Percentiles rank a stretch among this genome's conserved stretches.
Evolutionary conservation across 2,797 vertebrate genomes (phyloP).

Genomic region (Sebastes hubbsi): DNA sequence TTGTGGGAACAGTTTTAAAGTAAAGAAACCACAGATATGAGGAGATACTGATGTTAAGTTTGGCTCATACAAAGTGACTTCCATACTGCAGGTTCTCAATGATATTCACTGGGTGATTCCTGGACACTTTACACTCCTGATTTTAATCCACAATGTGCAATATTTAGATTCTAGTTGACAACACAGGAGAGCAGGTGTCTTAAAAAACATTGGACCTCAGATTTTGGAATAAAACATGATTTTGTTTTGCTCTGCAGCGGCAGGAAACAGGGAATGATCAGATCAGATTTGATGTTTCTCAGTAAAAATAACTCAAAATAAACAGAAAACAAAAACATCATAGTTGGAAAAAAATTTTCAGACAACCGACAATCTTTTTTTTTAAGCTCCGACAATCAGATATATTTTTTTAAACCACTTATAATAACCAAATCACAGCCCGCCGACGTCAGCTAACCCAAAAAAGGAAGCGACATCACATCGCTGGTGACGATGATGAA

Average conservation of each 20-base stretch:
- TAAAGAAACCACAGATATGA: not conserved
- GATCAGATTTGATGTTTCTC: not conserved
- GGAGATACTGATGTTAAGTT: not conserved
- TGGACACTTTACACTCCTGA: not conserved
- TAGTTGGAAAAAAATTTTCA: not conserved
- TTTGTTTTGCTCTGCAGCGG: not conserved
- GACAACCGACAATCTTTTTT: not conserved
- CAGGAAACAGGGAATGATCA: not conserved
- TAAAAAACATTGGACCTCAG: not conserved
- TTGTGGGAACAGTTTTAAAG: not conserved
- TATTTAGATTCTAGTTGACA: not conserved
- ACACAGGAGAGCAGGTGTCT: not conserved
- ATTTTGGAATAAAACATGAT: not conserved
- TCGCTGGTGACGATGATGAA: not conserved
- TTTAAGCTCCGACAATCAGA: not conserved
- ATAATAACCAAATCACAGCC: slow-evolving; percentile 26
- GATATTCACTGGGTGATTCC: no score
- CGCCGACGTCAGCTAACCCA: not conserved
- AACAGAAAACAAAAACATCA: not conserved
- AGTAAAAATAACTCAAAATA: not conserved
- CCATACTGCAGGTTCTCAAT: not conserved
- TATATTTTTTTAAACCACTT: not conserved
- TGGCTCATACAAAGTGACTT: not conserved
- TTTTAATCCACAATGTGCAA: not conserved
- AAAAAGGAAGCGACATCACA: slow-evolving; percentile 25